Percentiles rank a stretch among this genome's conserved stretches.
These are phyloP conservation scores for Folsomia manolachei DNA, from an alignment of 2,888 invertebrate species.

Conservation along the genomic window DNA sequence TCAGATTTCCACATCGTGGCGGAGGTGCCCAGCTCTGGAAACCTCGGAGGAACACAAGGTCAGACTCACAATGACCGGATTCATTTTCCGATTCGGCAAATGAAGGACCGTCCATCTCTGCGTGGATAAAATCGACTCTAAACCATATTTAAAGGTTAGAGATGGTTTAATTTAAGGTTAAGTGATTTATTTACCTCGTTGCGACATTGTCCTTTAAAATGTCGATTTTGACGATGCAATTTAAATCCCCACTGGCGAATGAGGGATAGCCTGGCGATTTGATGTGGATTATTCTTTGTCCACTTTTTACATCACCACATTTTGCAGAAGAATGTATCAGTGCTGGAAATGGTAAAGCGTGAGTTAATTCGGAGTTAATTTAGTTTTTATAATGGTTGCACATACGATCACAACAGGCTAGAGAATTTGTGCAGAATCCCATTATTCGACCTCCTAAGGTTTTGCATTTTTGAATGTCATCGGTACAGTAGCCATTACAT, in stretches of 20 bases:
- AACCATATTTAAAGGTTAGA: background rate
- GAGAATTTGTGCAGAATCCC: slow-evolving; percentile 38
- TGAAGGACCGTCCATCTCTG: slow-evolving; percentile 38
- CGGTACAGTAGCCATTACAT: slow-evolving; percentile 47
- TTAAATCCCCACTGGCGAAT: slow-evolving; percentile 31
- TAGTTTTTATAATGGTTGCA: slow-evolving; percentile 7
- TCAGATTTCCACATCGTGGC: slow-evolving; percentile 41
- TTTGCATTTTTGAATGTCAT: slow-evolving; percentile 31
- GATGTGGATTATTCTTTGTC: slow-evolving; percentile 33
- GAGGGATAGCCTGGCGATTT: slow-evolving; percentile 43
- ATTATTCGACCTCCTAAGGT: slow-evolving; percentile 39
- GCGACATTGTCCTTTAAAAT: slow-evolving; percentile 36
- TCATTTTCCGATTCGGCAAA: slow-evolving; percentile 33
- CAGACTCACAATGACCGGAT: slow-evolving; percentile 37
- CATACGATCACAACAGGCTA: slow-evolving; percentile 47
- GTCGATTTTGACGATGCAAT: slow-evolving; percentile 40
- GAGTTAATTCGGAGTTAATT: background rate
- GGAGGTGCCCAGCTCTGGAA: slow-evolving; percentile 46
- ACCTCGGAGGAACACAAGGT: slow-evolving; percentile 45
- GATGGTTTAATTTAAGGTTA: background rate
- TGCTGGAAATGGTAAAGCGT: slow-evolving; percentile 16
- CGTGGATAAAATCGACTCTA: slow-evolving; percentile 39
- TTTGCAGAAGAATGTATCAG: slow-evolving; percentile 29
- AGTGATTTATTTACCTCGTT: slow-evolving; percentile 26
- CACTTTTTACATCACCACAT: slow-evolving; percentile 36